Evolutionary conservation across 2,888 invertebrate species (phyloP).

Genomic region (Meganola albula): DNA sequence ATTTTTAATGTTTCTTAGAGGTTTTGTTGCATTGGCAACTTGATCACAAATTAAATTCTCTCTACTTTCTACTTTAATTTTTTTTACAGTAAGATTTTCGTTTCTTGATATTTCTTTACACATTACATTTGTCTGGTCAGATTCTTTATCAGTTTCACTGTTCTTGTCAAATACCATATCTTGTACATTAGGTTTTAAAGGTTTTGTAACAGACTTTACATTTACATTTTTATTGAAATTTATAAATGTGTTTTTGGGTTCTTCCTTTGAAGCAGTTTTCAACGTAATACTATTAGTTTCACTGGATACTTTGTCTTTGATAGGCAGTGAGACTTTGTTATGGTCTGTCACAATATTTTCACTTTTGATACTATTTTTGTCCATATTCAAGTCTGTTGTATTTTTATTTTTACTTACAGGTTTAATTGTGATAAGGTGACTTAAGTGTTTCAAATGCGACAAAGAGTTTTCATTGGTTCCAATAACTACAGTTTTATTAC

Average conservation of each 20-base stretch:
- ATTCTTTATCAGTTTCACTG: slow-evolving; percentile 5
- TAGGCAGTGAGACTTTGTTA: background rate
- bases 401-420: slow-evolving; percentile 33
- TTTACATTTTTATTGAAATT: slow-evolving; percentile 42
- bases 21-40: no score
- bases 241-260: slow-evolving; percentile 33
- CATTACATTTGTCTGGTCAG: background rate
- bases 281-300: slow-evolving; percentile 10
- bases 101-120: slow-evolving; percentile 11
- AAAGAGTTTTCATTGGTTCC: slow-evolving; percentile 25
- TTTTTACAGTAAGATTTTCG: slow-evolving; percentile 20
- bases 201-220: slow-evolving; percentile 35
- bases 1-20: no score
- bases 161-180: slow-evolving; percentile 21
- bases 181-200: slow-evolving; percentile 20
- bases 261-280: no score
- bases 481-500: slow-evolving; percentile 1
- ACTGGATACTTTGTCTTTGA: slow-evolving; percentile 5
- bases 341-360: slow-evolving; percentile 6
- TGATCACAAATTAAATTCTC: no score
- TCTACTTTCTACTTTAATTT: slow-evolving; percentile 9
- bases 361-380: background rate
- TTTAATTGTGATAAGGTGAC: slow-evolving; percentile 53
- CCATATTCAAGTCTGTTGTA: background rate
- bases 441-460: slow-evolving; percentile 47